phyloP scores from a whole-genome alignment of 2,888 invertebrate genomes.

The Catocala fraxini region DNA sequence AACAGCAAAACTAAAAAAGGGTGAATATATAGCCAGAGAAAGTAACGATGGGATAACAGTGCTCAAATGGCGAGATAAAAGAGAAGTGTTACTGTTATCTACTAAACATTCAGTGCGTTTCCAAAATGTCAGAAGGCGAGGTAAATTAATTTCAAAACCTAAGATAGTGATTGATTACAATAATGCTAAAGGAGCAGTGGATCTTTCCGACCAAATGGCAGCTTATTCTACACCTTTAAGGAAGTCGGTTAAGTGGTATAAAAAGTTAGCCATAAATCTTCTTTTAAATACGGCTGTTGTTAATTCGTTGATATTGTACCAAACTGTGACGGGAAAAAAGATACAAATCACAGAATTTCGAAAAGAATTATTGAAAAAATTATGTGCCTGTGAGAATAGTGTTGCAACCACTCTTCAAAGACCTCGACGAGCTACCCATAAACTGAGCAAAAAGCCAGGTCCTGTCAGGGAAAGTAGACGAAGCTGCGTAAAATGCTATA shows the following conservation, averaged over 20 bases:
- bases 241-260: slow-evolving; percentile 43
- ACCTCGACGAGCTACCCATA: slow-evolving; percentile 25
- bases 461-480: slow-evolving; percentile 21
- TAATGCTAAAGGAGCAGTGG: slow-evolving; percentile 37
- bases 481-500: slow-evolving; percentile 30
- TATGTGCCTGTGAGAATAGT: neutral
- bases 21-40: slow-evolving; percentile 5
- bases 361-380: slow-evolving; percentile 13
- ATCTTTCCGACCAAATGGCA: slow-evolving; percentile 43
- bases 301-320: slow-evolving; percentile 31
- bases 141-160: slow-evolving; percentile 22
- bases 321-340: slow-evolving; percentile 11
- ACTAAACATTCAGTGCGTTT: slow-evolving; percentile 26
- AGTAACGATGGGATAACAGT: slow-evolving; percentile 8
- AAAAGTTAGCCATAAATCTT: slow-evolving; percentile 43
- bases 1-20: slow-evolving; percentile 6
- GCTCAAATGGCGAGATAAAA: slow-evolving; percentile 13
- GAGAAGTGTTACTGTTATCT: slow-evolving; percentile 17
- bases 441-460: slow-evolving; percentile 19
- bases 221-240: slow-evolving; percentile 43
- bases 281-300: slow-evolving; percentile 39
- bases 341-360: slow-evolving; percentile 14
- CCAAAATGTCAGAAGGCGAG: slow-evolving; percentile 7
- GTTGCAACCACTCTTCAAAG: slow-evolving; percentile 6
- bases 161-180: slow-evolving; percentile 41